Base-by-base conservation (phyloP, 2,797 vertebrate genomes). In the Esox lucius region DNA sequence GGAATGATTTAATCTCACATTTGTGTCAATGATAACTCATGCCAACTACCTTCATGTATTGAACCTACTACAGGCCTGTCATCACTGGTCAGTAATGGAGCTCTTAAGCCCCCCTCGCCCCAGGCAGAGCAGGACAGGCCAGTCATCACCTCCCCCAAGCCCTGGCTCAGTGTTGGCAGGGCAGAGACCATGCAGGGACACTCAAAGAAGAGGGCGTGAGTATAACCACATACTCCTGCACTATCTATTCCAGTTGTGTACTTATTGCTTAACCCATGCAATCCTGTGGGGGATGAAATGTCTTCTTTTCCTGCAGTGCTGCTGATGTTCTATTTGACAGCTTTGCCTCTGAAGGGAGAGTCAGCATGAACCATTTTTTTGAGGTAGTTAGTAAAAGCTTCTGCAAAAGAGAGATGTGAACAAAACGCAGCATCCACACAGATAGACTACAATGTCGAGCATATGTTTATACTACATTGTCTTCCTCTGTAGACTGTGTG, bases 271-370 rank as follows among this genome's bases (percentile, higher is more conserved):
- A 42, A 31, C 33, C 8, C 33, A 16, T 49, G n/a, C 46, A 19
- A 7, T 65, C 24, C 46, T 53, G 8, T 19, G 26, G 22, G 49
- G 13, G 16, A 35, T 74, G 68, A 26, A 70, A 48, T 28, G 28
- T n/a, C 19, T 28, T n/a, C 67, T 56, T 15, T 64, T 26, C 80
- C 61, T 75, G 24, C 76, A 93, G 92, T 79, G 89, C 90, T 17
- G 89, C 89, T 33, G 91, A 93, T 33, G 84, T 92, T 13, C 76
- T 93, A 53, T 93, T 92, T 35, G 91, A 93, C 82, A 90, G 91
- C 78, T 93, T 93, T 28, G 86, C 88, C 0, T 88, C 87, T 0
- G 85, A 85, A 0, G 89, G 82, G 75, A 85, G 80, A 86, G 78
- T 93, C 12, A 86, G 80, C 77, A 84, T 85, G 71, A 86, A 64